phyloP scores from a whole-genome alignment of 2,888 invertebrate genomes.

The Cartodere bifasciata region DNA sequence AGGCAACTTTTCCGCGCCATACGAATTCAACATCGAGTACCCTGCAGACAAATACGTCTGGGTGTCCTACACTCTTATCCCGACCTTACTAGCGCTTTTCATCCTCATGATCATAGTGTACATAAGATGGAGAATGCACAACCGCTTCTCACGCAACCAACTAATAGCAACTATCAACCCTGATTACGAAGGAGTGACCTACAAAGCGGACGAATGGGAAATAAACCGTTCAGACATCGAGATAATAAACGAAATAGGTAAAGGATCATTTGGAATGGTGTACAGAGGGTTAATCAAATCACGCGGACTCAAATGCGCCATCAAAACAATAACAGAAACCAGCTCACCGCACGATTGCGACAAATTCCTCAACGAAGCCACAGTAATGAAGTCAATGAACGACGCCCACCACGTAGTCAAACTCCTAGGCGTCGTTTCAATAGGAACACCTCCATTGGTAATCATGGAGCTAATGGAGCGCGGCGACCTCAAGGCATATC shows the following conservation, averaged over 20 bases:
- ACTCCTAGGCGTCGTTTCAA: conserved; percentile 54
- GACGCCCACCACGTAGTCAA: conserved; percentile 52
- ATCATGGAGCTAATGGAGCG: conserved; percentile 70
- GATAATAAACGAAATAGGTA: conserved; percentile 43
- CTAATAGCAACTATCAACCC: conserved; percentile 50
- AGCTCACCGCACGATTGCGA: conserved; percentile 44
- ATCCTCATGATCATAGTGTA: conserved; percentile 18
- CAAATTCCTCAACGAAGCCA: conserved; percentile 57
- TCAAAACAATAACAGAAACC: conserved; percentile 49
- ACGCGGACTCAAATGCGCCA: conserved; percentile 38
- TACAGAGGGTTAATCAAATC: conserved; percentile 44
- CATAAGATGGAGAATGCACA: conserved; percentile 25
- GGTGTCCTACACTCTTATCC: conserved; percentile 11
- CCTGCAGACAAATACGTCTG: conserved; percentile 9
- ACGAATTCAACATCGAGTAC: conserved; percentile 18
- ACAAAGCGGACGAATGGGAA: conserved; percentile 62
- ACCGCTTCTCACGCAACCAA: conserved; percentile 29
- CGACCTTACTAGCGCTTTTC: conserved; percentile 20
- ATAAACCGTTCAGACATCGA: conserved; percentile 46
- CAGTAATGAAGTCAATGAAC: conserved; percentile 58
- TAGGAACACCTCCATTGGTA: conserved; percentile 53
- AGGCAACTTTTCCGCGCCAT: conserved; percentile 29
- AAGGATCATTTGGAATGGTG: conserved; percentile 66
- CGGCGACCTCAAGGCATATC: conserved; percentile 56
- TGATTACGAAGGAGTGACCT: conserved; percentile 44